These are phyloP conservation scores for Scaptomyza montana DNA, from an alignment of 1,140 invertebrate genomes.

Conservation along the genomic window DNA sequence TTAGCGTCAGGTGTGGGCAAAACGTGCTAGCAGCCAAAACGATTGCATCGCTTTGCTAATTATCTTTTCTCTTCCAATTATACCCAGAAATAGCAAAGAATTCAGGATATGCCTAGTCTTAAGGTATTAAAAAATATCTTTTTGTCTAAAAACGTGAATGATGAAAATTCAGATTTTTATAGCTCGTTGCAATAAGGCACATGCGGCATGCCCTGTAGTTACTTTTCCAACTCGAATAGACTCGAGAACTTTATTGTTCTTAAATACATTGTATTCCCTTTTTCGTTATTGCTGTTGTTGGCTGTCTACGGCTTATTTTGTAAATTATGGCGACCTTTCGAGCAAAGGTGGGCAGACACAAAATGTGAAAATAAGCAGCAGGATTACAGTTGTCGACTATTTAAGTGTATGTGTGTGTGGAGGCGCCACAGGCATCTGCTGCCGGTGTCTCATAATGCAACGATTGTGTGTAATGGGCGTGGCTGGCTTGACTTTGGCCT, in stretches of 20 bases:
- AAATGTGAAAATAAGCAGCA: constrained; percentile 29
- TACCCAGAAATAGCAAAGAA: background rate
- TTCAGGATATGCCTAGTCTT: no score
- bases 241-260: background rate
- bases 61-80: constrained; percentile 24
- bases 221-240: constrained; percentile 19
- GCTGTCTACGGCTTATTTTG: constrained; percentile 75
- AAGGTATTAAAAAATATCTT: no score
- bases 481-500: constrained; percentile 39
- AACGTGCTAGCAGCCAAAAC: constrained; percentile 35
- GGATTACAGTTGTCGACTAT: constrained; percentile 42
- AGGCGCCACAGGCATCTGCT: constrained; percentile 7
- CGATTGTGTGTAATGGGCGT: constrained; percentile 28
- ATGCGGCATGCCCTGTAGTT: constrained; percentile 1
- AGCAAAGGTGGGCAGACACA: constrained; percentile 14
- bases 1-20: constrained; percentile 34
- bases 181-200: background rate
- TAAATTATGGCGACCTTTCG: constrained; percentile 63
- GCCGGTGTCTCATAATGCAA: constrained; percentile 19
- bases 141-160: no score
- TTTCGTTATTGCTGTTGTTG: constrained; percentile 42
- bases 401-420: background rate
- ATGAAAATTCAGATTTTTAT: no score
- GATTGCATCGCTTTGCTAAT: constrained; percentile 15
- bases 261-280: constrained; percentile 19